Evolutionary conservation across 1,140 invertebrate genomes (phyloP), one percentile per base, ranked within the genome.

Genomic region (Polypedilum vanderplanki): DNA sequence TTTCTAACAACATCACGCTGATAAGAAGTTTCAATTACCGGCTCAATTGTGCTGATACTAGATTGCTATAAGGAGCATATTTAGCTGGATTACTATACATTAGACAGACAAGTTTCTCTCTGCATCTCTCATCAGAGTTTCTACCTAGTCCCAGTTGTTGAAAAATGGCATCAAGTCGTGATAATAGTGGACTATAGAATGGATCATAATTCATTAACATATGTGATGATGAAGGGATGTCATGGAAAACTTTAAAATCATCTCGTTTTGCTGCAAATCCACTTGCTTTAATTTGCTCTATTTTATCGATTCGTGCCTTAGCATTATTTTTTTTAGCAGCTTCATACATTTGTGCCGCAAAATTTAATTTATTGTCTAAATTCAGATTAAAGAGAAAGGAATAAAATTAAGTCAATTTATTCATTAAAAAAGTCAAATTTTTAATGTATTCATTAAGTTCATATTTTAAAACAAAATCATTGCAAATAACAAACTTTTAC

Each of bases 11-110:
- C 12, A 4, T 57, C 46, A 57, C 15, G 46, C 46, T 57, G 20
- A 24, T 57, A 73, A 73, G 8, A 17, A 74, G 24, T 57, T 64
- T 57, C 7, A 80, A 82, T 85, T 84, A 92, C 90, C 90, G 89
- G 82, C 92, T 93, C 24, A 95, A 81, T 79, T 95, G 92, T 0
- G 92, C 92, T 1, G 92, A 94, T 1, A 95, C 88, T n/a, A 95
- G 85, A 80, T 94, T 95, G 75, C 92, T 93, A 78, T 92, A 94
- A 0, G 92, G 92, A 0, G 92, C 92, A 81, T 90, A 95, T 78
- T 93, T 91, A 3, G 91, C 92, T 0, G 93, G 93, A 79, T 88
- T 91, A 22, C 90, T 87, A 80, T 95, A 95, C 91, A 95, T 94
- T 75, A 91, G 85, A 79, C 93, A 95, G 3, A 95, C 90, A 1